Percentiles rank a stretch among this genome's conserved stretches.
phyloP scores from a whole-genome alignment of 2,888 invertebrate species.

The Microctonus brassicae region DNA sequence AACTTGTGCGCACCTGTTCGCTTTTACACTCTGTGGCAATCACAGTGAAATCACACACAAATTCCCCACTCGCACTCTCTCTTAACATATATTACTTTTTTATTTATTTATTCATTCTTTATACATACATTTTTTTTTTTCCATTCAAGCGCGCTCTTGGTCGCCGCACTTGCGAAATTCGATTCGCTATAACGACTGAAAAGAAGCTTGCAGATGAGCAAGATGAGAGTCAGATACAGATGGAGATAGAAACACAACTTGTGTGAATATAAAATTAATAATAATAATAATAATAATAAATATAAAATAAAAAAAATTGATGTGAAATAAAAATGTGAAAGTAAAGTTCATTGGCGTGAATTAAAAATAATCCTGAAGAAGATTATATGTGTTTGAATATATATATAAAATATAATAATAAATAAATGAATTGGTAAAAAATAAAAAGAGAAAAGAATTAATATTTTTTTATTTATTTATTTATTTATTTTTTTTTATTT shows the following conservation, averaged over 20 bases:
- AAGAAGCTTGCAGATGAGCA: neutral
- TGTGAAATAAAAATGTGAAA: neutral
- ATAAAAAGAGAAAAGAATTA: neutral
- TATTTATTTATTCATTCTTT: no score
- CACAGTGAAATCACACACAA: conserved; percentile 40
- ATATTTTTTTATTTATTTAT: neutral
- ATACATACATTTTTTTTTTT: neutral
- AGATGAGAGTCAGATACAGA: neutral
- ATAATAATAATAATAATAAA: neutral
- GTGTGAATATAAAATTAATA: neutral
- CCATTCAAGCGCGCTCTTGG: neutral
- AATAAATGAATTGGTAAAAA: neutral
- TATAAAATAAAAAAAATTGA: neutral
- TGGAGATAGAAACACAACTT: neutral
- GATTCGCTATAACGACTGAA: no score
- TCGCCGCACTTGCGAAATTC: neutral
- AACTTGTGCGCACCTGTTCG: conserved; percentile 41
- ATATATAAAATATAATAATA: neutral
- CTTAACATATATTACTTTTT: conserved; percentile 43
- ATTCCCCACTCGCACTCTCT: neutral
- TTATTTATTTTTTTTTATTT: no score
- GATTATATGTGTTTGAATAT: neutral
- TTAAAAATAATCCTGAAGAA: neutral
- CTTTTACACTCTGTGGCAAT: conserved; percentile 19
- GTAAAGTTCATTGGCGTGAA: neutral